These are phyloP conservation scores for Caenorhabditis macrosperma DNA, from an alignment of 2,888 invertebrate genomes.

Conservation along the genomic window DNA sequence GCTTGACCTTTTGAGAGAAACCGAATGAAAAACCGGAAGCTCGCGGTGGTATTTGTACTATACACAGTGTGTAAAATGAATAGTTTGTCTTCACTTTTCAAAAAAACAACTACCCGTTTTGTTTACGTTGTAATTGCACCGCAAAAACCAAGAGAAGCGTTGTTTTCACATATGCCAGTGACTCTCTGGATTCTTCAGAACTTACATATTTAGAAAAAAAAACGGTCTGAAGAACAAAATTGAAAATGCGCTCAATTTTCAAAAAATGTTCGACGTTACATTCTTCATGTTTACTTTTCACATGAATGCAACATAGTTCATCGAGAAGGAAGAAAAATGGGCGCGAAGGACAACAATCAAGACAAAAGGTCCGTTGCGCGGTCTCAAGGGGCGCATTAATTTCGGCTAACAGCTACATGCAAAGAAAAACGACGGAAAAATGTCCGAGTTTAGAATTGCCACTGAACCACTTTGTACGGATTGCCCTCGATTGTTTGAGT, in stretches of 20 bases:
- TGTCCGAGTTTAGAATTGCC: background rate
- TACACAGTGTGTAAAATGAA: background rate
- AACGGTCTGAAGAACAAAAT: too few species aligned
- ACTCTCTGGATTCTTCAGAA: too few species aligned
- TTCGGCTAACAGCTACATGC: conserved; percentile 50
- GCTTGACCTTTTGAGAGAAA: background rate
- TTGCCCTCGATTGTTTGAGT: background rate
- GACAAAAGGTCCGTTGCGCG: conserved; percentile 37
- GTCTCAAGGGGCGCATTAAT: conserved; percentile 60
- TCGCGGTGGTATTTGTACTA: conserved; percentile 10
- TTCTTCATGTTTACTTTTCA: too few species aligned
- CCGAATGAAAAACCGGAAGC: conserved; percentile 35
- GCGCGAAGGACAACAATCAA: conserved; percentile 37
- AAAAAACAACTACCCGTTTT: too few species aligned
- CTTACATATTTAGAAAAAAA: too few species aligned
- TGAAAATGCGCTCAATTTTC: too few species aligned
- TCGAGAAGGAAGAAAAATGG: conserved; percentile 4
- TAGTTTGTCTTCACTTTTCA: background rate
- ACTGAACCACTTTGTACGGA: conserved; percentile 22
- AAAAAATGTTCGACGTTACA: too few species aligned
- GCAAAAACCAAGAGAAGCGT: too few species aligned
- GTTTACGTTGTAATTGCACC: too few species aligned
- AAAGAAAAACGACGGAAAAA: conserved; percentile 34
- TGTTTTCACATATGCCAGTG: too few species aligned
- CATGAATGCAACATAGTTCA: too few species aligned